phyloP scores from a whole-genome alignment of 2,888 invertebrate genomes.

The Agrilus mali region DNA sequence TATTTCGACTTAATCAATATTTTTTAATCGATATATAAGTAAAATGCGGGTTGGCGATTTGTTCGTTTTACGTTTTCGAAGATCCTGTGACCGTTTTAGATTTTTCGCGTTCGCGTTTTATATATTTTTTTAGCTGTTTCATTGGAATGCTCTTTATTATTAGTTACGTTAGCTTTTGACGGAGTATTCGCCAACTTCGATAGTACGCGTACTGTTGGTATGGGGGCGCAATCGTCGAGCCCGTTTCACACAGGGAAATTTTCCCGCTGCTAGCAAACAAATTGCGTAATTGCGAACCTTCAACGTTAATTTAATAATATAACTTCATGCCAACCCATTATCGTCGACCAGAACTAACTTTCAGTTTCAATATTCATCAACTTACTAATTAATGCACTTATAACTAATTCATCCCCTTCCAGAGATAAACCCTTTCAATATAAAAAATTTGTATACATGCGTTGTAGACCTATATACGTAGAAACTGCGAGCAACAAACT shows the following conservation, averaged over 20 bases:
- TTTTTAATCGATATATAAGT: constrained; percentile 25
- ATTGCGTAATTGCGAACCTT: no score
- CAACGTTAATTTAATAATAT: no score
- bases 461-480: no score
- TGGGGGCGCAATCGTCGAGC: constrained; percentile 20
- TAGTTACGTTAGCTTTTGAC: constrained; percentile 23
- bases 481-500: no score
- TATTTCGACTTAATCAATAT: constrained; percentile 24
- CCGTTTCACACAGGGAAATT: constrained; percentile 21
- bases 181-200: constrained; percentile 22
- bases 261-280: constrained; percentile 5
- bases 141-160: constrained; percentile 14
- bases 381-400: no score
- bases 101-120: not conserved
- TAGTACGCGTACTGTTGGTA: constrained; percentile 17
- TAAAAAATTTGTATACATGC: no score
- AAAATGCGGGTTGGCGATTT: not conserved
- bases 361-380: no score
- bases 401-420: no score
- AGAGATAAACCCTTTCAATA: no score
- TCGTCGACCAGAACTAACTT: no score
- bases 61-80: constrained; percentile 4
- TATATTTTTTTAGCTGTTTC: constrained; percentile 7
- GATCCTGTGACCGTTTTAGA: not conserved
- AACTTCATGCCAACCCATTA: no score